These are phyloP conservation scores for Nasonovia ribisnigri DNA, from an alignment of 2,888 invertebrate genomes.

Conservation along the genomic window DNA sequence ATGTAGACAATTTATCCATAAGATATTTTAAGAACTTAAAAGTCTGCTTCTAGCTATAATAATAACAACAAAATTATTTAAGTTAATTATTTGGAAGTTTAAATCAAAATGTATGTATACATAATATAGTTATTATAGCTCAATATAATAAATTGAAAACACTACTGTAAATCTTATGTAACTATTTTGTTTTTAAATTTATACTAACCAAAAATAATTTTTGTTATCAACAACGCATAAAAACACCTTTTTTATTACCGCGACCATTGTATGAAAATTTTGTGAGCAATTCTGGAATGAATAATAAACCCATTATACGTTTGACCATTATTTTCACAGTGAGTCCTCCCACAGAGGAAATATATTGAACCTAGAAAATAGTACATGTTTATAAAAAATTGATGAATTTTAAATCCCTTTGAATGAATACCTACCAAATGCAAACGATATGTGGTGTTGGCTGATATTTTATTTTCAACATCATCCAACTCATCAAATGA, in stretches of 20 bases:
- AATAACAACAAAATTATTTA: neutral
- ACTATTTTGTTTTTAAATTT: neutral
- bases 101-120: neutral
- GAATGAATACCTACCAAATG: neutral
- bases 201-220: conserved; percentile 1
- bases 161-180: neutral
- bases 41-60: neutral
- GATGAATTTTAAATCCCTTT: neutral
- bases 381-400: neutral
- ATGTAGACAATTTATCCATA: neutral
- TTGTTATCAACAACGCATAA: neutral
- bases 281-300: neutral
- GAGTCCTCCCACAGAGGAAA: neutral
- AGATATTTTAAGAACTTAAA: neutral
- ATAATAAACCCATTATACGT: conserved; percentile 1
- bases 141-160: neutral
- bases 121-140: neutral
- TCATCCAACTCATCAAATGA: neutral
- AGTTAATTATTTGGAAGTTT: neutral
- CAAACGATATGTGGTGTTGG: neutral
- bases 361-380: neutral
- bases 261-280: conserved; percentile 1
- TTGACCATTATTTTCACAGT: neutral
- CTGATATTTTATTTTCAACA: neutral
- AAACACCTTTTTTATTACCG: neutral